Percentiles rank a stretch among this genome's conserved stretches.
Conservation (phyloP, 2,797 vertebrate species). For the Eremophila alpestris region DNA sequence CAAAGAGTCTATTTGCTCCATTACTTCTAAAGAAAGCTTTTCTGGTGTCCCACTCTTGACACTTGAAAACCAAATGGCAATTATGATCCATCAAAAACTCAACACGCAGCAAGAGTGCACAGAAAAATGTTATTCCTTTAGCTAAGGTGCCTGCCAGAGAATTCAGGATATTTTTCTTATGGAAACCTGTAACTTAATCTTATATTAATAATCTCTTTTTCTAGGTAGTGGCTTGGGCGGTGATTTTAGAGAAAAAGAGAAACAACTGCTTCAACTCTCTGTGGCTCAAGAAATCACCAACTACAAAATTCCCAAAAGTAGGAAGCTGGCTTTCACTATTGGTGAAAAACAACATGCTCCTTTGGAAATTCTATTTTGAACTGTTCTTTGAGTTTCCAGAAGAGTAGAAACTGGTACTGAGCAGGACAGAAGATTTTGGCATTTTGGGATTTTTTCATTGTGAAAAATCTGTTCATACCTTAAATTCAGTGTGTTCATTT, state of each 20-base stretch:
- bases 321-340: not conserved
- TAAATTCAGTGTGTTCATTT: not conserved
- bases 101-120: not conserved
- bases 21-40: not conserved
- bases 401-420: not conserved
- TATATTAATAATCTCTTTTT: not conserved
- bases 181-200: not conserved
- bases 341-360: not conserved
- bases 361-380: not conserved
- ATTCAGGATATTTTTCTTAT: not conserved
- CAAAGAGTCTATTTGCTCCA: not conserved
- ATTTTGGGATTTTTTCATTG: not conserved
- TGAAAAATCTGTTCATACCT: not conserved
- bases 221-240: not conserved
- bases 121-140: not conserved
- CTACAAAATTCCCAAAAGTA: not conserved
- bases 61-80: not conserved
- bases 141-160: not conserved
- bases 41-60: not conserved
- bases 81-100: not conserved
- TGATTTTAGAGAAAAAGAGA: not conserved
- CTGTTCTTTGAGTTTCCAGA: not conserved
- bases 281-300: not conserved
- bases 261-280: not conserved
- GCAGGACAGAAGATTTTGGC: not conserved